Conservation (phyloP, 2,113 vertebrate genomes). For the Carollia perspicillata region DNA sequence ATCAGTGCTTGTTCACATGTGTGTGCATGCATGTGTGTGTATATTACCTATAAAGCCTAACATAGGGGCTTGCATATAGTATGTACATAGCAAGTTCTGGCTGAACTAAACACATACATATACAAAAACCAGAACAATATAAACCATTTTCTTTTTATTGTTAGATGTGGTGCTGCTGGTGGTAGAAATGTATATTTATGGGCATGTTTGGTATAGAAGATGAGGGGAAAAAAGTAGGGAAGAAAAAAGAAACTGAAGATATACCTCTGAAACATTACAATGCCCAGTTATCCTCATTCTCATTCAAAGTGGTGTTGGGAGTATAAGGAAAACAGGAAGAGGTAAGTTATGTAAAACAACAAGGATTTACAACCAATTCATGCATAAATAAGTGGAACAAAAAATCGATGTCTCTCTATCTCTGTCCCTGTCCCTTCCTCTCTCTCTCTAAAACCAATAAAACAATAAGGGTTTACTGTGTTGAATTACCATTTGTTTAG, state of each 20-base stretch:
- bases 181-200: neutral
- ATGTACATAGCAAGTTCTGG: neutral
- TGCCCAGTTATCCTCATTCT: neutral
- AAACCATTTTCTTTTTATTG: neutral
- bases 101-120: neutral
- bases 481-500: neutral
- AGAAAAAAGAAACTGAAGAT: neutral
- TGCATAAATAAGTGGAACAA: too few species aligned
- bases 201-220: neutral
- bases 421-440: too few species aligned
- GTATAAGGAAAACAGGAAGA: neutral
- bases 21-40: neutral
- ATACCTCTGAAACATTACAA: neutral
- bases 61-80: neutral
- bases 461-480: neutral
- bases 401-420: too few species aligned
- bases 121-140: neutral
- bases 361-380: too few species aligned
- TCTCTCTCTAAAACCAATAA: too few species aligned
- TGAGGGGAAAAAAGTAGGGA: neutral
- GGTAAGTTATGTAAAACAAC: neutral
- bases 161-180: neutral
- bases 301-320: neutral
- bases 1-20: neutral
- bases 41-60: neutral